Evolutionary conservation across 2,797 vertebrate genomes (phyloP).

Genomic region (Rousettus madagascariensis): DNA sequence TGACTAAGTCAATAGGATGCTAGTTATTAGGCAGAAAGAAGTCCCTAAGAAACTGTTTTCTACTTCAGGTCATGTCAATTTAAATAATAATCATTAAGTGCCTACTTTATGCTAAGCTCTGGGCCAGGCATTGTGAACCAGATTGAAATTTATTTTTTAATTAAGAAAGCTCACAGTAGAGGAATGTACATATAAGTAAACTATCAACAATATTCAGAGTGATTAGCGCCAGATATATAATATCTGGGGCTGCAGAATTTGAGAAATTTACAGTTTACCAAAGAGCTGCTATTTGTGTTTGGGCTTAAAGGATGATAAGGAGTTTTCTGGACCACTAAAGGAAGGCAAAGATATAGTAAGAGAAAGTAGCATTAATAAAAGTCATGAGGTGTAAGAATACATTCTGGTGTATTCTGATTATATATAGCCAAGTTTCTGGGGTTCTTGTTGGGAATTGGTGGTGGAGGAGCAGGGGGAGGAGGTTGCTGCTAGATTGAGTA

Average conservation of each 20-base stretch:
- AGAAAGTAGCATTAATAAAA: not conserved
- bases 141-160: not conserved
- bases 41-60: not conserved
- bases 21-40: not conserved
- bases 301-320: not conserved
- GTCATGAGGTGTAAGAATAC: not conserved
- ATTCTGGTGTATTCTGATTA: not conserved
- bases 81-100: constrained; percentile 1
- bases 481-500: not conserved
- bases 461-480: not conserved
- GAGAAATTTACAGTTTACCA: not conserved
- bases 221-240: not conserved
- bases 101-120: not conserved
- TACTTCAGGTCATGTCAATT: not conserved
- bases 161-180: not conserved
- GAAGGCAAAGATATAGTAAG: not conserved
- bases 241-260: not conserved
- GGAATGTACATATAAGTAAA: not conserved
- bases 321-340: not conserved
- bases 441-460: not conserved
- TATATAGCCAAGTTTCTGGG: not conserved
- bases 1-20: not conserved
- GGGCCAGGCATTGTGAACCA: not conserved
- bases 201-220: not conserved
- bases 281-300: constrained; percentile 9